phyloP scores from a whole-genome alignment of 2,797 vertebrate species.

The Diglossa cyanea region DNA sequence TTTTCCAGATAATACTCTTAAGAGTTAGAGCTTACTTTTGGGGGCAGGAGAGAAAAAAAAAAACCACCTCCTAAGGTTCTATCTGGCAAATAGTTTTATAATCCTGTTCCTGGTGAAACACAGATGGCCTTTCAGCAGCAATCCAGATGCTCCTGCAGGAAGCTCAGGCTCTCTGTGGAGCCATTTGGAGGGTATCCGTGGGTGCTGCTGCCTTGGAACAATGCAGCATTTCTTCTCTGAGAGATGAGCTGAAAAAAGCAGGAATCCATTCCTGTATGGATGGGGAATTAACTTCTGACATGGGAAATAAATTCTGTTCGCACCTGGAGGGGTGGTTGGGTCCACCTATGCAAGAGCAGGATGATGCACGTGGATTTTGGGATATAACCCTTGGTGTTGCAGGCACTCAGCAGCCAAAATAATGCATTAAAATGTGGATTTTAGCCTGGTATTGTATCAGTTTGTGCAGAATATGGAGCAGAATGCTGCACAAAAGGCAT shows the following conservation, averaged over 20 bases:
- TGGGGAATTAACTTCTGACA: not conserved
- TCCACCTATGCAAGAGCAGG: not conserved
- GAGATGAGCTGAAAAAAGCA: not conserved
- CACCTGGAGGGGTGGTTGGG: not conserved
- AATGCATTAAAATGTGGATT: not conserved
- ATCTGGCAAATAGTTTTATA: constrained; percentile 42
- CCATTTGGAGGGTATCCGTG: constrained; percentile 33
- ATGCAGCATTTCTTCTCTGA: not conserved
- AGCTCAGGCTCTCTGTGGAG: constrained; percentile 47
- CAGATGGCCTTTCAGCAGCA: constrained; percentile 43
- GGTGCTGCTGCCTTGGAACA: constrained; percentile 46
- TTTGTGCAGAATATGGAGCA: not conserved
- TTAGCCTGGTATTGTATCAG: not conserved
- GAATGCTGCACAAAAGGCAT: not conserved
- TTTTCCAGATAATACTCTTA: not conserved
- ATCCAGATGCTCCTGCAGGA: constrained; percentile 65
- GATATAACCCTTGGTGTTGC: not conserved
- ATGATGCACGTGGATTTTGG: not conserved
- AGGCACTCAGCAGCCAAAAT: not conserved
- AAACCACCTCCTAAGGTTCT: not conserved
- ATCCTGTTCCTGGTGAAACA: not conserved
- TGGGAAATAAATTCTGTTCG: not conserved
- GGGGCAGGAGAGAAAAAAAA: not conserved
- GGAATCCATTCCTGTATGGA: not conserved
- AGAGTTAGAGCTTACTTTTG: not conserved